A percentile compares a stretch with the other conserved stretches of the same genome.
phyloP scores from a whole-genome alignment of 2,797 vertebrate species.

The Pempheris klunzingeri region DNA sequence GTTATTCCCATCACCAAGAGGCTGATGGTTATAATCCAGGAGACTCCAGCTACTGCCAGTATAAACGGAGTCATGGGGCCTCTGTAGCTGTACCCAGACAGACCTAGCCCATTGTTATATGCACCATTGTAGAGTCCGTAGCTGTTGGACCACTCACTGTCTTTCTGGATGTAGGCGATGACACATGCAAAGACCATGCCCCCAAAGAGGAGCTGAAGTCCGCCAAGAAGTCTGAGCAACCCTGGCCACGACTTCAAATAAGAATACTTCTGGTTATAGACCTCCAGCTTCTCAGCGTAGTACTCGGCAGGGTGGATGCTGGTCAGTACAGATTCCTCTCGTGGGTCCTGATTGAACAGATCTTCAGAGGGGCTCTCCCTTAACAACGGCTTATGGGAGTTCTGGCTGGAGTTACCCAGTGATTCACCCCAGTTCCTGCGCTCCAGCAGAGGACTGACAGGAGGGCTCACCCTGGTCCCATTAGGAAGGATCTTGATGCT shows the following conservation, averaged over 20 bases:
- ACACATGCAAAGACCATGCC: conserved; percentile 86
- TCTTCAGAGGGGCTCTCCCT: conserved; percentile 41
- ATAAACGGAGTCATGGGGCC: conserved; percentile 88
- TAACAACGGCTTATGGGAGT: conserved; percentile 67
- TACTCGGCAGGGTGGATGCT: conserved; percentile 79
- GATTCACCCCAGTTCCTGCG: conserved; percentile 55
- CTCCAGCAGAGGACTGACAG: conserved; percentile 77
- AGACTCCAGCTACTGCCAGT: conserved; percentile 78
- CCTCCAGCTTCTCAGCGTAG: conserved; percentile 83
- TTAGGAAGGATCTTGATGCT: conserved; percentile 75
- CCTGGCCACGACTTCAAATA: conserved; percentile 88
- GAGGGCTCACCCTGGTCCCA: conserved; percentile 80
- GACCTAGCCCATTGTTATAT: conserved; percentile 71
- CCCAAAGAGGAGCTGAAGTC: conserved; percentile 86
- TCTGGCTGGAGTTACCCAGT: conserved; percentile 49
- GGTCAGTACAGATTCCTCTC: conserved; percentile 76
- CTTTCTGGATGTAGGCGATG: conserved; percentile 87
- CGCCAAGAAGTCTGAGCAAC: conserved; percentile 84
- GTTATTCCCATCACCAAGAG: conserved; percentile 85
- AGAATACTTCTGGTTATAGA: conserved; percentile 80
- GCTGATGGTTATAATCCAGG: conserved; percentile 83
- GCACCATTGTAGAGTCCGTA: conserved; percentile 74
- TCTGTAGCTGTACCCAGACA: conserved; percentile 81
- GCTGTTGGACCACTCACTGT: conserved; percentile 85
- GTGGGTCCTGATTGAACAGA: conserved; percentile 28